A percentile compares a stretch with the other conserved stretches of the same genome.
Conservation (phyloP, 1,140 invertebrate genomes). For the Pygmarrhopalites habei region DNA sequence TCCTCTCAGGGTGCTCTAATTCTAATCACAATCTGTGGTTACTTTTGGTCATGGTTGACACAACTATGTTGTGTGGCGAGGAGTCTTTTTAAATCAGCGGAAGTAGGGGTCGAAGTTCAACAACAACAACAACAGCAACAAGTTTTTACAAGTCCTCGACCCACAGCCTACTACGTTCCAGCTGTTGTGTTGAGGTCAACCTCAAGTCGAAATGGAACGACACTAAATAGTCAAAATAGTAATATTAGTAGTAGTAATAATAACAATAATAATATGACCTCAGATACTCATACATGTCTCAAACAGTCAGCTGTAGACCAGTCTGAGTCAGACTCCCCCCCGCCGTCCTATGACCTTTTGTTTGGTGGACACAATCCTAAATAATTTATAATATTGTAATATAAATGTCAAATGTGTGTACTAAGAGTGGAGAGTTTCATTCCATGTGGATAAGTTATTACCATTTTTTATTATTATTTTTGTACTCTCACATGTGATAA, state of each 20-base stretch:
- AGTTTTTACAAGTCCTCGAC: background rate
- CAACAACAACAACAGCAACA: background rate
- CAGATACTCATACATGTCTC: background rate
- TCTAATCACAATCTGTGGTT: conserved; percentile 5
- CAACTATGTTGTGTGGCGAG: background rate
- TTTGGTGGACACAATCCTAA: no score
- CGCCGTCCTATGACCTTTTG: background rate
- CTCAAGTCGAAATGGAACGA: background rate
- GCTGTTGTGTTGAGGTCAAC: background rate
- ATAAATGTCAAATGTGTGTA: no score
- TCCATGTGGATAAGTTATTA: no score
- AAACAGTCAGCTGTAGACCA: background rate
- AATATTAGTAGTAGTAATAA: no score
- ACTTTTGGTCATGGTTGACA: conserved; percentile 5
- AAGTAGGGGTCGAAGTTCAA: background rate
- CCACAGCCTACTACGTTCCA: conserved; percentile 2
- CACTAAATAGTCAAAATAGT: no score
- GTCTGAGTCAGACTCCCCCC: background rate
- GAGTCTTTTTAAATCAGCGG: background rate
- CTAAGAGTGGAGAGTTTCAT: no score
- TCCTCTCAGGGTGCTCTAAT: no score
- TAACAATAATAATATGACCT: no score
- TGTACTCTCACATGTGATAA: no score
- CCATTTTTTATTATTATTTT: no score
- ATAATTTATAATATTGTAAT: no score